Base-by-base conservation (phyloP, 2,113 vertebrate species). In the Corythoichthys haematopterus region DNA sequence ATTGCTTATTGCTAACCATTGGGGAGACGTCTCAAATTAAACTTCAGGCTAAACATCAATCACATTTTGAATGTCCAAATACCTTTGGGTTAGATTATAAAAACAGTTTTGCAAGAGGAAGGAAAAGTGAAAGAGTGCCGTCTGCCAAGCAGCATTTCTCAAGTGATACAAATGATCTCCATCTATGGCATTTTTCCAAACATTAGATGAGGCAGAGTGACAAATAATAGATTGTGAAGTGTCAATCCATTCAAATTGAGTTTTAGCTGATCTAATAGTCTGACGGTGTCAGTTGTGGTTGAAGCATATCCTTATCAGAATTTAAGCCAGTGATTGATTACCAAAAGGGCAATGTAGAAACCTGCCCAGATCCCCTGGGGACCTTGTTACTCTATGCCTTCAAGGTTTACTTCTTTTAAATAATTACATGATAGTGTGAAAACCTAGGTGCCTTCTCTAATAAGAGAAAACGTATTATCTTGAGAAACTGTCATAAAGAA, bases 221-320 rank as follows among this genome's bases (percentile, higher is more conserved):
- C 57, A 15, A 11, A 63, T 63, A 47, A 63, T 47, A 33, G 61
- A 63, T 47, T 47, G 43, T 47, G 10, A 63, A 33, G 11, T 43
- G 47, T 55, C 38, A 0, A 43, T 65, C 63, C 14, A 48, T 36
- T 75, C 28, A 75, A 59, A 20, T 69, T n/a, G 57, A 59, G 48
- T 63, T 64, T 47, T 13, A 11, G 13, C 43, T 64, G 8, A 35
- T 4, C 15, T 45, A 71, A 38, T 64, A 37, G 46, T 64, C 6
- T 53, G 47, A 56, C 66, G 68, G 67, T 77, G 66, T 62, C 71
- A 59, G 51, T 66, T 10, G 45, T 16, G 37, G 58, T 51, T 33
- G 28, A 58, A 38, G 55, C 33, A 36, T 57, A 33, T 6, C 9
- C 33, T 37, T 36, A 37, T 15, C 7, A 46, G 63, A 63, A 6